Percentiles rank a stretch among this genome's conserved stretches.
Conservation (phyloP, 2,797 vertebrate genomes). For the Micropoecilia bifurca region DNA sequence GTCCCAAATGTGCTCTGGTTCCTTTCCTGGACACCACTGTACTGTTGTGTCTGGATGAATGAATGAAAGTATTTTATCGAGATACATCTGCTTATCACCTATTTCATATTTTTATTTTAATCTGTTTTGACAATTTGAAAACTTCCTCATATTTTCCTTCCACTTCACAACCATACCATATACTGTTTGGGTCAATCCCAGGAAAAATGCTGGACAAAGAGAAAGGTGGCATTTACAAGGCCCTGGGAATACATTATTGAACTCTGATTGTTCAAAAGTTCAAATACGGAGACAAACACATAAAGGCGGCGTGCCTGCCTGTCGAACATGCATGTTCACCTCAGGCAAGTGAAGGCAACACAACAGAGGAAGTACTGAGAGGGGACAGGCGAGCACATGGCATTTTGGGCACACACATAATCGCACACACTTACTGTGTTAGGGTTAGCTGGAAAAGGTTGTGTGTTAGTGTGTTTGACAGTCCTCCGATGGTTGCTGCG, state of each 20-base stretch:
- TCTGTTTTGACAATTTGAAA: not conserved
- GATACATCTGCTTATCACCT: not conserved
- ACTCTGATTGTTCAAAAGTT: slow-evolving; percentile 1
- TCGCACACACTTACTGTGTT: slow-evolving; percentile 55
- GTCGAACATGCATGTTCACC: slow-evolving; percentile 21
- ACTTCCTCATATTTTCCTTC: not conserved
- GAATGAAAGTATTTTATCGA: not conserved
- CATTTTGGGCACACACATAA: slow-evolving; percentile 64
- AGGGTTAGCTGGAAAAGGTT: slow-evolving; percentile 71
- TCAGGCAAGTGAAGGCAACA: slow-evolving; percentile 33
- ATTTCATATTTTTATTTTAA: not conserved
- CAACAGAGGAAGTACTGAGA: slow-evolving; percentile 31
- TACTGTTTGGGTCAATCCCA: not conserved
- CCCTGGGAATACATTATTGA: not conserved
- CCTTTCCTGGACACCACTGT: slow-evolving; percentile 26
- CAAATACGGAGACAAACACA: slow-evolving; percentile 14
- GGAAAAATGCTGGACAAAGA: not conserved
- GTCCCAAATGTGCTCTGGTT: slow-evolving; percentile 37
- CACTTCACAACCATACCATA: not conserved
- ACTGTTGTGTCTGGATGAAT: slow-evolving; percentile 42
- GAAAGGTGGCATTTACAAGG: not conserved
- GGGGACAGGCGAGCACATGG: slow-evolving; percentile 52
- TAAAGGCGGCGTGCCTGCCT: slow-evolving; percentile 7
- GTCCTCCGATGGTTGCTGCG: slow-evolving; percentile 56
- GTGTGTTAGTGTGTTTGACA: slow-evolving; percentile 75